phyloP scores from a whole-genome alignment of 2,113 vertebrate species.

The Halcyon senegalensis region DNA sequence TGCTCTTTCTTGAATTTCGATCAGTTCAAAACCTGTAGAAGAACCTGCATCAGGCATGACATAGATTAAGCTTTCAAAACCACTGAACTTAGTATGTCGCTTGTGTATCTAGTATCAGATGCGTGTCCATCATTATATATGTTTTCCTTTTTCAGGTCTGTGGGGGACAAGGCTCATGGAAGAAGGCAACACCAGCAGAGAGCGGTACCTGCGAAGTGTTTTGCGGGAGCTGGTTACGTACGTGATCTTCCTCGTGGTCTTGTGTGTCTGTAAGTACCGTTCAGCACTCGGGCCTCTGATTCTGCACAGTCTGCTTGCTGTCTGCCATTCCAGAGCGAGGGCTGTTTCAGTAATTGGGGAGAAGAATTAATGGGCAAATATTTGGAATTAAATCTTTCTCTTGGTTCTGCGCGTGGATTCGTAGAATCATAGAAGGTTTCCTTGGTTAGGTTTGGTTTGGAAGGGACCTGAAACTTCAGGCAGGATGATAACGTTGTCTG shows the following conservation, averaged over 20 bases:
- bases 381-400: not conserved
- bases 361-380: not conserved
- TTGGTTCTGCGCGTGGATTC: fast-evolving
- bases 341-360: not conserved
- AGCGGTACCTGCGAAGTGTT: slow-evolving; percentile 89
- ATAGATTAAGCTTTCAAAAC: not conserved
- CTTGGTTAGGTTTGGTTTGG: not conserved
- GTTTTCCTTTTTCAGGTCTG: slow-evolving; percentile 80
- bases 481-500: not conserved
- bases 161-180: slow-evolving; percentile 97
- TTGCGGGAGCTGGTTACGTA: slow-evolving; percentile 92
- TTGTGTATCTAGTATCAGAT: not conserved
- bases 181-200: slow-evolving; percentile 87
- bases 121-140: not conserved
- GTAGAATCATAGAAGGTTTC: not conserved
- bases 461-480: not conserved
- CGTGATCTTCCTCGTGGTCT: slow-evolving; percentile 86
- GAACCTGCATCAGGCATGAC: not conserved
- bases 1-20: not conserved
- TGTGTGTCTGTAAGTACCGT: slow-evolving; percentile 89
- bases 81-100: fast-evolving
- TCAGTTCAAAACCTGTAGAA: not conserved
- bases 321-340: not conserved
- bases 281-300: not conserved
- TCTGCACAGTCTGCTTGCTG: not conserved